Conservation (phyloP, 1,140 invertebrate species). For the Heliothis virescens region DNA sequence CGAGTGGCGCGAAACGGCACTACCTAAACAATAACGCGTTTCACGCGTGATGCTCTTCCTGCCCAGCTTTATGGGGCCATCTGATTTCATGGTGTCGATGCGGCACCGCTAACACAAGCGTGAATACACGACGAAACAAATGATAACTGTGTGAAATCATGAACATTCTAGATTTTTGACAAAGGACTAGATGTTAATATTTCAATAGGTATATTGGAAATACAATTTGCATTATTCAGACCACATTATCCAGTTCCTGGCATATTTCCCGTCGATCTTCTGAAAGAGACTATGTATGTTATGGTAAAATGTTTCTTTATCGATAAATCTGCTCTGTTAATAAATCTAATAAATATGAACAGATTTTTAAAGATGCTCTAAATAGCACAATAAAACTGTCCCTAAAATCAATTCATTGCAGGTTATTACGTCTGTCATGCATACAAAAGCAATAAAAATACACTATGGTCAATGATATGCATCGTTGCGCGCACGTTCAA, state of each 20-base stretch:
- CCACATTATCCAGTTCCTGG: too few relatives aligned
- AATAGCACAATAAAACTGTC: conserved; percentile 27
- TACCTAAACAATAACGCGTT: conserved; percentile 66
- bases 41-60: conserved; percentile 69
- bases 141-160: conserved; percentile 13
- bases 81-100: conserved; percentile 62
- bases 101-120: conserved; percentile 10
- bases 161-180: not conserved
- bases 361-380: conserved; percentile 15
- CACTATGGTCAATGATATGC: conserved; percentile 52
- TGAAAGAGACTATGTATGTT: too few relatives aligned
- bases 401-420: conserved; percentile 25
- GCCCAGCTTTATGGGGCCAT: conserved; percentile 68
- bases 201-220: too few relatives aligned
- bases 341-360: too few relatives aligned
- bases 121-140: conserved; percentile 8
- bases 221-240: too few relatives aligned
- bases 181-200: not conserved
- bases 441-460: conserved; percentile 45
- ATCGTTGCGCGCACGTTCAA: conserved; percentile 55
- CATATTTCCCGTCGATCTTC: too few relatives aligned
- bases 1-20: conserved; percentile 69
- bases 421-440: conserved; percentile 27
- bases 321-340: not conserved
- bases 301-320: not conserved